Conservation (phyloP, 2,797 vertebrate species). For the Melanotaenia parkinsoni region DNA sequence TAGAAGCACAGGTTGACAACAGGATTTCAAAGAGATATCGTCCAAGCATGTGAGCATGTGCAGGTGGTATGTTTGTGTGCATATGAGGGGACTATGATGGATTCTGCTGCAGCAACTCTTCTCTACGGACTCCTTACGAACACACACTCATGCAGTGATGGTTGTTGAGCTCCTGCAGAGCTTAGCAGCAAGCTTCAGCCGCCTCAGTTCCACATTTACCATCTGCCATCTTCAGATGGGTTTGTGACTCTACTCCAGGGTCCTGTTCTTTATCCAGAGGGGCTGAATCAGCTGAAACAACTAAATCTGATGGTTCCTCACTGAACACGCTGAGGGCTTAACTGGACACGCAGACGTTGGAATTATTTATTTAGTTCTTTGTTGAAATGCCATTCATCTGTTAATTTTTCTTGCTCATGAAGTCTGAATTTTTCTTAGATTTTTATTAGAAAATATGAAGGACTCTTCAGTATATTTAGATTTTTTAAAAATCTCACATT, state of each 20-base stretch:
- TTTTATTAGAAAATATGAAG: too few relatives aligned
- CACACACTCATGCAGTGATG: conserved; percentile 17
- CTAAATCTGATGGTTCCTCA: conserved; percentile 7
- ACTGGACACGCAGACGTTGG: too few relatives aligned
- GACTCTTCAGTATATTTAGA: too few relatives aligned
- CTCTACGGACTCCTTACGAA: conserved; percentile 17
- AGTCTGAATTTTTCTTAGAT: too few relatives aligned
- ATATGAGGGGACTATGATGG: conserved; percentile 25
- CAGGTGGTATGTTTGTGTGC: conserved; percentile 4
- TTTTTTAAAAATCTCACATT: too few relatives aligned
- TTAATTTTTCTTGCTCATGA: too few relatives aligned
- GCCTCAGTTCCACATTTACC: conserved; percentile 52
- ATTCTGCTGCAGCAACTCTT: conserved; percentile 50
- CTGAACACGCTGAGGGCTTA: not conserved
- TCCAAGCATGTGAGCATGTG: not conserved
- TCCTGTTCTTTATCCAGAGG: conserved; percentile 43
- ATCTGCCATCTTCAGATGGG: conserved; percentile 70
- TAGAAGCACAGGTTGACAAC: conserved; percentile 5
- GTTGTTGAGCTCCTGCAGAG: conserved; percentile 40
- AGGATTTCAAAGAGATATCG: conserved; percentile 26
- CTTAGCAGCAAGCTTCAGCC: conserved; percentile 51
- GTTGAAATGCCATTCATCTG: too few relatives aligned
- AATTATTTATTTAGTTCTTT: too few relatives aligned
- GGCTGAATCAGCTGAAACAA: not conserved
- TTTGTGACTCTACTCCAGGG: conserved; percentile 51